These are phyloP conservation scores for Aptenodytes forsteri DNA, from an alignment of 2,113 vertebrate species.

Conservation along the genomic window DNA sequence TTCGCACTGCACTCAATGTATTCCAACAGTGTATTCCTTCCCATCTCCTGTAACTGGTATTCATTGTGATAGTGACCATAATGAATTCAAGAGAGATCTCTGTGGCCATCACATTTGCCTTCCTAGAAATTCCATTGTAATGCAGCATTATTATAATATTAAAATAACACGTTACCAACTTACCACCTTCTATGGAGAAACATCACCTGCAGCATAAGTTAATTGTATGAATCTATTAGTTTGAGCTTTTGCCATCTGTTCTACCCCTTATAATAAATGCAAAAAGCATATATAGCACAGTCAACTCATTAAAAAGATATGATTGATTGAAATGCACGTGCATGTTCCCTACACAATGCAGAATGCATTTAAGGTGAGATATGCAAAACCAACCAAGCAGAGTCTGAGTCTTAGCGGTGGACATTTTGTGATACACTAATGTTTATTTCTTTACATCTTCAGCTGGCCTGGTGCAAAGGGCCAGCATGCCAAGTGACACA, in stretches of 20 bases:
- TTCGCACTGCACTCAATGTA: slow-evolving; percentile 1
- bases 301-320: slow-evolving; percentile 50
- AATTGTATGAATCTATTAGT: slow-evolving; percentile 47
- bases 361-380: background rate
- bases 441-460: background rate
- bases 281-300: slow-evolving; percentile 38
- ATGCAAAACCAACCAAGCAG: background rate
- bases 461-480: background rate
- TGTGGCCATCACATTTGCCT: background rate
- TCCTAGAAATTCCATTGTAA: slow-evolving; percentile 9
- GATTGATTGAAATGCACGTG: slow-evolving; percentile 28
- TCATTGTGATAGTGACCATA: slow-evolving; percentile 26
- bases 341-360: background rate
- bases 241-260: slow-evolving; percentile 61
- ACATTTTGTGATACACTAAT: background rate
- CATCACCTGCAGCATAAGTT: slow-evolving; percentile 38
- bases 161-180: slow-evolving; percentile 24
- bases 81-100: slow-evolving; percentile 42
- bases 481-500: background rate
- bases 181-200: slow-evolving; percentile 9
- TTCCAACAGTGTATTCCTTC: background rate
- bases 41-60: background rate
- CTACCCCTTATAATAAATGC: slow-evolving; percentile 18
- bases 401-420: background rate
- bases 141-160: background rate